Evolutionary conservation across 1,140 invertebrate genomes (phyloP).

Genomic region (Lucilia sericata): DNA sequence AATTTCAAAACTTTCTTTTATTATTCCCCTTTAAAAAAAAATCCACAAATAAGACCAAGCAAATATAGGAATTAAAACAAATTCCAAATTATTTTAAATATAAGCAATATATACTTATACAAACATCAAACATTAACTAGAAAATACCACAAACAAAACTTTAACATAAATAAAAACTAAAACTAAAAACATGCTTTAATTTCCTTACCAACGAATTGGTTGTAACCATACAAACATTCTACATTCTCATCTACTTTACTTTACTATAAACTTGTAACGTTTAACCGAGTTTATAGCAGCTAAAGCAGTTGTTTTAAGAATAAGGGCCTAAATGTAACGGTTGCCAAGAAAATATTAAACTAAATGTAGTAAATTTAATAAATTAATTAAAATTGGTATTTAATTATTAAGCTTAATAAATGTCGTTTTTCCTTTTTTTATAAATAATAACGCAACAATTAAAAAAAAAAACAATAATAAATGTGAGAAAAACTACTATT

Average conservation of each 20-base stretch:
- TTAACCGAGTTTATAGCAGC: background rate
- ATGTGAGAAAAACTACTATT: too few species aligned
- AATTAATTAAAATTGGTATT: background rate
- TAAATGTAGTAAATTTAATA: too few species aligned
- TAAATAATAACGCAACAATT: too few species aligned
- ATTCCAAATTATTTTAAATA: background rate
- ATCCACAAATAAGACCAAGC: background rate
- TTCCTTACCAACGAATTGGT: conserved; percentile 38
- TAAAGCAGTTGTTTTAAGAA: background rate
- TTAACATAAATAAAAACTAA: background rate
- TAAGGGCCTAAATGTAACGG: background rate
- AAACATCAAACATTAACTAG: too few species aligned
- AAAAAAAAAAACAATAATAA: too few species aligned
- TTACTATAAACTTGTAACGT: too few species aligned
- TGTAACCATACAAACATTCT: conserved; percentile 2
- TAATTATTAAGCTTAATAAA: conserved; percentile 5
- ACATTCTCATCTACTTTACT: background rate
- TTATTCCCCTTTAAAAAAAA: background rate
- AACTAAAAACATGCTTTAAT: background rate
- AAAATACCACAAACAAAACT: background rate
- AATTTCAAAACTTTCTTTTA: background rate
- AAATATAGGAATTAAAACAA: background rate
- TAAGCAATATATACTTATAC: background rate
- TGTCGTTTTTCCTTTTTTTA: background rate
- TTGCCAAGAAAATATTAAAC: background rate